These are phyloP conservation scores for Smithornis capensis DNA, from an alignment of 2,113 vertebrate species.

Conservation along the genomic window DNA sequence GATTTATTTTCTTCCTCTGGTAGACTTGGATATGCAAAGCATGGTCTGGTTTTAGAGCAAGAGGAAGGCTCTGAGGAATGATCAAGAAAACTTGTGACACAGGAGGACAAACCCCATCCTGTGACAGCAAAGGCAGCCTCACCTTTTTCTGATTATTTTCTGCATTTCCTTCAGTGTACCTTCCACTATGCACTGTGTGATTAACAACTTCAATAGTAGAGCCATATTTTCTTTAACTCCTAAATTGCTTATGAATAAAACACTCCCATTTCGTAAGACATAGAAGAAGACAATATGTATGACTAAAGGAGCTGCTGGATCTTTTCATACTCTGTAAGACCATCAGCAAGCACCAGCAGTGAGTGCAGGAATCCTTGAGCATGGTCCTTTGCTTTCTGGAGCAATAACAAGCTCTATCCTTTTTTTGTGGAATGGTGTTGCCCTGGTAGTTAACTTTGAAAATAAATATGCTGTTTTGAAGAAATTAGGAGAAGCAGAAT, in stretches of 20 bases:
- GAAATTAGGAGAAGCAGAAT: not conserved
- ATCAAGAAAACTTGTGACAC: not conserved
- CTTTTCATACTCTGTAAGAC: not conserved
- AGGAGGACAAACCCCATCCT: not conserved
- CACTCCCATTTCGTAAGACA: not conserved
- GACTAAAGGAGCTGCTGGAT: not conserved
- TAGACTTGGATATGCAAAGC: not conserved
- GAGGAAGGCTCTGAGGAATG: not conserved
- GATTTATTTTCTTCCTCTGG: not conserved
- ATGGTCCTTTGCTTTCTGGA: not conserved
- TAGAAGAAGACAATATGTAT: not conserved
- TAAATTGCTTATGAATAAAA: not conserved
- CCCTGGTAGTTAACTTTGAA: not conserved
- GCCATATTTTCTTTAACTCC: not conserved
- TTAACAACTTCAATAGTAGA: not conserved
- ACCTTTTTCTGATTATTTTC: not conserved
- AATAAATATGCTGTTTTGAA: not conserved
- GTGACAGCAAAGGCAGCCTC: not conserved
- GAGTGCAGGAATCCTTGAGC: not conserved
- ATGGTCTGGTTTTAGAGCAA: fast-evolving
- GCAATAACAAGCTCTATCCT: not conserved
- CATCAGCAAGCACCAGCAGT: not conserved
- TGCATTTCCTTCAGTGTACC: not conserved
- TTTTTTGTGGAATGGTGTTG: not conserved
- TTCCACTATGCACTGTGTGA: not conserved